These are phyloP conservation scores for Mastomys coucha DNA, from an alignment of 2,113 vertebrate species.

Conservation along the genomic window DNA sequence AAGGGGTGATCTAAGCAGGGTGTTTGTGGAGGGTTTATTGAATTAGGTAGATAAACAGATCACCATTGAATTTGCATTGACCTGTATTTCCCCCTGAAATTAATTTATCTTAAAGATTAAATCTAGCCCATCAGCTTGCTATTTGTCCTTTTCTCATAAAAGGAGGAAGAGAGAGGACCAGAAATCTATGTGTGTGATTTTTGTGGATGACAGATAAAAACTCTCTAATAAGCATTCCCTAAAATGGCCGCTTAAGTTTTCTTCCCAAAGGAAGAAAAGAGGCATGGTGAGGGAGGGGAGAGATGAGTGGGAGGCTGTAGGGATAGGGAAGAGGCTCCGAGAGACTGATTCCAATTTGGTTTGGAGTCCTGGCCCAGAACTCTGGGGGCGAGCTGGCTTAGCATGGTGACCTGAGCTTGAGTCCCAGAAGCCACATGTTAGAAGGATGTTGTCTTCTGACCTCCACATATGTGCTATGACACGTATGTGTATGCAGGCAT, in stretches of 20 bases:
- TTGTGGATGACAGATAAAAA: background rate
- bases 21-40: background rate
- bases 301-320: background rate
- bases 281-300: background rate
- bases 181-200: background rate
- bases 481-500: too few relatives aligned
- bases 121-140: background rate
- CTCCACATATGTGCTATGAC: too few relatives aligned
- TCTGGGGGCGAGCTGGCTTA: background rate
- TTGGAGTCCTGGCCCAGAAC: background rate
- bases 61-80: conserved; percentile 18
- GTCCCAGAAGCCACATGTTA: background rate
- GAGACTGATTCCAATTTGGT: background rate
- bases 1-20: background rate
- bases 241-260: background rate
- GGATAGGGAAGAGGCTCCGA: background rate
- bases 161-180: conserved; percentile 7
- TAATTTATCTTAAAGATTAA: conserved; percentile 39
- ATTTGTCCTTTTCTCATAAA: conserved; percentile 59
- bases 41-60: background rate
- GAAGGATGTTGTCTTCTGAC: background rate
- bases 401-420: too few relatives aligned
- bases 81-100: conserved; percentile 16
- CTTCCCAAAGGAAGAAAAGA: background rate
- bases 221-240: background rate